These are phyloP conservation scores for Parauchenoglanis ngamensis DNA, from an alignment of 2,797 vertebrate genomes.

Conservation along the genomic window DNA sequence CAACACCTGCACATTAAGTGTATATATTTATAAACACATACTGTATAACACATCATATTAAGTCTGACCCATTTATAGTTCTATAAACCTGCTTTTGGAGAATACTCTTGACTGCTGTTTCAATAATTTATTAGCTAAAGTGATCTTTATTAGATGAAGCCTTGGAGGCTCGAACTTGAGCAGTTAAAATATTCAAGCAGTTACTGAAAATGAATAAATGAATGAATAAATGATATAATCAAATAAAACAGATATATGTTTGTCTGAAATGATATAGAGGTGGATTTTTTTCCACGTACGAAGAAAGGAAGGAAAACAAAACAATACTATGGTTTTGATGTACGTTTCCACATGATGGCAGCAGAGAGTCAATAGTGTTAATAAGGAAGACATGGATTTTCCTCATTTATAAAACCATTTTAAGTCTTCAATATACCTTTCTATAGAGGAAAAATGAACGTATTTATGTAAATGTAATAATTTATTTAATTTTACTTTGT, in stretches of 20 bases:
- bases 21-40: neutral
- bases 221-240: neutral
- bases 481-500: neutral
- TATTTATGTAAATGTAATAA: neutral
- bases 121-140: neutral
- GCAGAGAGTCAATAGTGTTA: conserved; percentile 7
- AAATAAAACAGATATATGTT: neutral
- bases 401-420: neutral
- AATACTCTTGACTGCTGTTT: neutral
- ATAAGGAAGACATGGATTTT: neutral
- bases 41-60: no score
- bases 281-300: neutral
- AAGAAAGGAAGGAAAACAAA: no score
- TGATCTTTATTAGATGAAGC: neutral
- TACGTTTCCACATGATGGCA: conserved; percentile 26
- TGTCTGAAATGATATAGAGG: neutral
- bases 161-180: no score
- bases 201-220: neutral
- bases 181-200: no score
- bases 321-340: neutral
- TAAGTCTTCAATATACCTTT: neutral
- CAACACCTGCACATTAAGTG: neutral
- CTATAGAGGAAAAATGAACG: neutral
- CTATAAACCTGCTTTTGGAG: neutral
- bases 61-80: neutral